Conservation (phyloP, 2,113 vertebrate species). For the Salvator merianae region DNA sequence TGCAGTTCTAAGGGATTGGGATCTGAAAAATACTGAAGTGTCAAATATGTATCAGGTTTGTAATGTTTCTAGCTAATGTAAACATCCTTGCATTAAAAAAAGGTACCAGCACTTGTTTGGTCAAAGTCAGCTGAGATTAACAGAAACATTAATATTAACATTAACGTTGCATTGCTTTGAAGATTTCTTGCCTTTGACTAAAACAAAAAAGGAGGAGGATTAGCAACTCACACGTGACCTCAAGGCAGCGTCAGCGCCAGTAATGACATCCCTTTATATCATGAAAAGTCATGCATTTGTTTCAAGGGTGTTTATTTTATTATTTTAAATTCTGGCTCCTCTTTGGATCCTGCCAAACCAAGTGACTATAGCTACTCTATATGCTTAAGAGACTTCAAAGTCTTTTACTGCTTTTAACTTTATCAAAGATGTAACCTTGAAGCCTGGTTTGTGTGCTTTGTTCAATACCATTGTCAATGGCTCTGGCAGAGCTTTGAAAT, state of each 20-base stretch:
- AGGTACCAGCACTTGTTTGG: slow-evolving; percentile 21
- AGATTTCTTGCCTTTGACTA: slow-evolving; percentile 35
- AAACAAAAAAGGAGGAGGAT: slow-evolving; percentile 16
- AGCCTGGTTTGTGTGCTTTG: slow-evolving; percentile 47
- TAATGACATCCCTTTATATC: slow-evolving; percentile 46
- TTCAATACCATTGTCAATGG: slow-evolving; percentile 45
- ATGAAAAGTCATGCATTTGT: slow-evolving; percentile 49
- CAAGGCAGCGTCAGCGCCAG: slow-evolving; percentile 55
- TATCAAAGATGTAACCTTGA: slow-evolving; percentile 58
- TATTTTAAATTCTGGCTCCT: slow-evolving; percentile 44
- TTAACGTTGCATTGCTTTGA: slow-evolving; percentile 12
- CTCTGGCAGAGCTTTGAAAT: slow-evolving; percentile 51
- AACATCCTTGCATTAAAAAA: not conserved
- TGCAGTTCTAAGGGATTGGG: no score
- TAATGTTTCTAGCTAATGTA: slow-evolving; percentile 23
- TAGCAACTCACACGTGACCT: slow-evolving; percentile 45
- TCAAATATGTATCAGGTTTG: not conserved
- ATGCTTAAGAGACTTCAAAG: slow-evolving; percentile 66
- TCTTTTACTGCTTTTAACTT: slow-evolving; percentile 54
- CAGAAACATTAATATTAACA: slow-evolving; percentile 2
- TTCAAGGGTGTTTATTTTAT: slow-evolving; percentile 48
- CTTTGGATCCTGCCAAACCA: slow-evolving; percentile 60
- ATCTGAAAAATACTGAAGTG: not conserved
- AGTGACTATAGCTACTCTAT: slow-evolving; percentile 53
- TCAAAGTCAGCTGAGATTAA: slow-evolving; percentile 7